Conservation (phyloP, 2,113 vertebrate genomes). For the Baryphthengus martii region DNA sequence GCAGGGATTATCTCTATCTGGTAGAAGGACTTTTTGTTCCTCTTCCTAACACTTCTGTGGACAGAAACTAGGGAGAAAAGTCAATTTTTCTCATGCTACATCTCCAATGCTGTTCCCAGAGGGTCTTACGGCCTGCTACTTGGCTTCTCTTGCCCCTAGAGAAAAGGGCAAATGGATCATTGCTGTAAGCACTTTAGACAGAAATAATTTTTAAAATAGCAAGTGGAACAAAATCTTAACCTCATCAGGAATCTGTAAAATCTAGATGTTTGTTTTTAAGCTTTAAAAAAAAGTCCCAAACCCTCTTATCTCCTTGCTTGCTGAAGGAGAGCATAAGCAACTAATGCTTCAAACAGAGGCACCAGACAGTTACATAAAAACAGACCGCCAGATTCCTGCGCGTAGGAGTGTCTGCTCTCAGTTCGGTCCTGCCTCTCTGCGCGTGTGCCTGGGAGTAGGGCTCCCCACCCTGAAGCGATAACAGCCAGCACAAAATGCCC, state of each 20-base stretch:
- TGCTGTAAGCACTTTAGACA: not conserved
- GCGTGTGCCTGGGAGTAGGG: not conserved
- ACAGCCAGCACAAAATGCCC: not conserved
- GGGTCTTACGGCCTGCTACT: not conserved
- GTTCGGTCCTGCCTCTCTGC: not conserved
- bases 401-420: constrained; percentile 15
- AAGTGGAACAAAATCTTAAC: not conserved
- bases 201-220: not conserved
- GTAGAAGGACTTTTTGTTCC: not conserved
- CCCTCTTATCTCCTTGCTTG: not conserved
- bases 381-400: not conserved
- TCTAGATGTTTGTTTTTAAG: not conserved
- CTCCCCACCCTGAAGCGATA: not conserved
- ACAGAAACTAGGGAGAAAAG: not conserved
- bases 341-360: not conserved
- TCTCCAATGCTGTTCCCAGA: not conserved
- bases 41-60: not conserved
- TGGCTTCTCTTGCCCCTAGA: not conserved
- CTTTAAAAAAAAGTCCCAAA: not conserved
- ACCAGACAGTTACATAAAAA: constrained; percentile 54
- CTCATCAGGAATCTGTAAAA: not conserved
- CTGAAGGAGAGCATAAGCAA: not conserved
- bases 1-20: not conserved
- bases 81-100: not conserved
- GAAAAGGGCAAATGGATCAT: not conserved